These are phyloP conservation scores for Erebia ligea DNA, from an alignment of 2,888 invertebrate species.

Conservation along the genomic window DNA sequence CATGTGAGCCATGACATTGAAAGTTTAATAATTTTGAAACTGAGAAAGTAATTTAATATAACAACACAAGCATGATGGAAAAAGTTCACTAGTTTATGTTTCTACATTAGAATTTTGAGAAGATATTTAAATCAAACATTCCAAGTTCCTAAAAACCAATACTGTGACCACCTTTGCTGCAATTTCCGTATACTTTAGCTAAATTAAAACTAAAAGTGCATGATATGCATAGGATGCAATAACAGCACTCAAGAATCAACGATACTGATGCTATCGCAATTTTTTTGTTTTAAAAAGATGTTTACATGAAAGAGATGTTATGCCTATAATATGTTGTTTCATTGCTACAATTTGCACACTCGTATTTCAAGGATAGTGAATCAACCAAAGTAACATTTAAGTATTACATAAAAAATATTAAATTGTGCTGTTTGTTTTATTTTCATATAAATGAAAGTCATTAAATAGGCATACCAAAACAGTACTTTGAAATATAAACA, in stretches of 20 bases:
- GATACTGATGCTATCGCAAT: constrained; percentile 43
- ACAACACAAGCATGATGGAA: background rate
- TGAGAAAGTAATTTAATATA: background rate
- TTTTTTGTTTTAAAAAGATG: background rate
- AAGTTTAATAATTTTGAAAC: constrained; percentile 48
- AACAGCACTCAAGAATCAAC: constrained; percentile 50
- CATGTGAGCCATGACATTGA: constrained; percentile 68
- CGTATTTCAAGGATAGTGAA: background rate
- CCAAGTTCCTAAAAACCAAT: constrained; percentile 22
- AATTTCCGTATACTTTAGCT: constrained; percentile 74
- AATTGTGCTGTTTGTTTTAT: background rate
- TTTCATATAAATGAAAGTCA: background rate
- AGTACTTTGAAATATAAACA: constrained; percentile 2
- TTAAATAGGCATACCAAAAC: background rate
- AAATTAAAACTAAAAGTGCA: constrained; percentile 53
- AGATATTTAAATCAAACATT: background rate
- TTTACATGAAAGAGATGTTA: background rate
- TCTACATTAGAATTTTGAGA: background rate
- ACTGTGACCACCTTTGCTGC: constrained; percentile 66
- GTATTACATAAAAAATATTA: background rate
- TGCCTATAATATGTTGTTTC: background rate
- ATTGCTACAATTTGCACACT: background rate
- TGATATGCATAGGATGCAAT: constrained; percentile 56
- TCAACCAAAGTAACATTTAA: background rate
- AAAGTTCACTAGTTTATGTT: background rate